Evolutionary conservation across 2,888 invertebrate genomes (phyloP), one percentile per base, ranked within the genome.

Genomic region (Trissolcus brochymenae): DNA sequence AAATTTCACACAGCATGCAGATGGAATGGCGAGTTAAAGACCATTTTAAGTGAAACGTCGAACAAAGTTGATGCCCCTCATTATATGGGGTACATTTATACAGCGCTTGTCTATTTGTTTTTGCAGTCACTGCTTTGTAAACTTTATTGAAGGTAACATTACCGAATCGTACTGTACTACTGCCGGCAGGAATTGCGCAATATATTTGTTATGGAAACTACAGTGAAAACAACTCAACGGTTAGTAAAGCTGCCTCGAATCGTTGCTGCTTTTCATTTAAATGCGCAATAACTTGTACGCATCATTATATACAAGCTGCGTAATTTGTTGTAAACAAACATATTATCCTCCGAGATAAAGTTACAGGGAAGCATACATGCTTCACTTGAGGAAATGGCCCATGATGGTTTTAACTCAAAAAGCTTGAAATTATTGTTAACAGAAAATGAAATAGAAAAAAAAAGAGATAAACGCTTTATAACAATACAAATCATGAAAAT

Each of bases 141-240:
- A 55, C 55, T 70, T 70, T 50, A 56, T 55, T 49, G 49, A 55
- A 70, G 70, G 21, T 46, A 56, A 14, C 70, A 11, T 56, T 61
- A 61, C 61, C 61, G 59, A 70, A 70, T 68, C 55, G 60, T 13
- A 16, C 49, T 40, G 35, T 35, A 51, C 53, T 68, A 60, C 54
- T 53, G 55, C 43, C 55, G 55, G 14, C 68, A 61, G 25, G 54
- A 68, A 68, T 60, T 60, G 60, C 54, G 49, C 49, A 60, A 68
- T 68, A 68, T 68, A 68, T 68, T 68, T 68, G 60, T 60, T 68
- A 68, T 46, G 49, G 54, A 41, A 68, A 61, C 19, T 60, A 35
- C 6, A 59, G 41, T 40, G 53, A 41, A 60, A 68, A 55, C 49
- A 68, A 21, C 54, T 35, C 19, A n/a, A 51, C 56, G 29, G 40